These are phyloP conservation scores for Ictidomys tridecemlineatus DNA, from an alignment of 2,113 vertebrate genomes.

Conservation along the genomic window DNA sequence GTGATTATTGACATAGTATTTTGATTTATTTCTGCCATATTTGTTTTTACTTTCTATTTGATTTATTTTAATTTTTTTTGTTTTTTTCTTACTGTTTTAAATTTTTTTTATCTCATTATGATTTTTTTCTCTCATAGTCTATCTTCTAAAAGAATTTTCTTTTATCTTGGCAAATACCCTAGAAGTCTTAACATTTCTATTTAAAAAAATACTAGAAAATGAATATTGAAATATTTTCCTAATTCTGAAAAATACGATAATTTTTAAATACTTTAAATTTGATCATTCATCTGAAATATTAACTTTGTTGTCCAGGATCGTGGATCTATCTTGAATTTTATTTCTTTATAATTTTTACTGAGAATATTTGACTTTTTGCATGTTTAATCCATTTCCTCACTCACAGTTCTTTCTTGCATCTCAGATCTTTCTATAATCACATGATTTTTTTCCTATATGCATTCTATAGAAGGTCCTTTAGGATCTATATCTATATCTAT, in stretches of 20 bases:
- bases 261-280: neutral
- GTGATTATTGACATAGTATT: neutral
- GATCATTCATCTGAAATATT: neutral
- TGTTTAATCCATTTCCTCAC: neutral
- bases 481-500: too few species aligned
- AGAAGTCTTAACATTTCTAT: neutral
- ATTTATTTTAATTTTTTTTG: neutral
- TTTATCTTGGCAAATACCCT: neutral
- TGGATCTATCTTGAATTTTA: neutral
- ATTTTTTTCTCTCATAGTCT: neutral
- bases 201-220: neutral
- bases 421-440: neutral
- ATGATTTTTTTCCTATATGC: conserved; percentile 1
- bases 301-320: neutral
- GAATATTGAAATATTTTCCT: neutral
- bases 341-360: neutral
- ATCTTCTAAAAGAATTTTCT: neutral
- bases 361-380: neutral
- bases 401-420: neutral
- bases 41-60: neutral
- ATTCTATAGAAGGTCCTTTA: neutral
- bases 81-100: neutral
- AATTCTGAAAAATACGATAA: neutral
- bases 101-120: neutral
- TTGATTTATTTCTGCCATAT: neutral